Percentiles rank a stretch among this genome's conserved stretches.
Conservation (phyloP, 2,113 vertebrate species). For the Mastomys natalensis region DNA sequence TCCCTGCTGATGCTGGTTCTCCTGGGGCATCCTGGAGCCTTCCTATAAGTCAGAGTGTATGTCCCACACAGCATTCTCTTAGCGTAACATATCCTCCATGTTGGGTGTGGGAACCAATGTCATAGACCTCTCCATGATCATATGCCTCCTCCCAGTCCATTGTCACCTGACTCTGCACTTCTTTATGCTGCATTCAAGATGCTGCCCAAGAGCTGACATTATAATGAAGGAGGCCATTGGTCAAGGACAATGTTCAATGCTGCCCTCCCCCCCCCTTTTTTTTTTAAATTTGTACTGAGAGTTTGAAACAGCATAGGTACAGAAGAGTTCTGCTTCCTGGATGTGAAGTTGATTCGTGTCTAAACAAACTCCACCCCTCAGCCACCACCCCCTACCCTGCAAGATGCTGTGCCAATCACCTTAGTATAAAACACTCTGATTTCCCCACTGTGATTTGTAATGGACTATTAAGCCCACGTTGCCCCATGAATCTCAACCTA, state of each 20-base stretch:
- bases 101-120: background rate
- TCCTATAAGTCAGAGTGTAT: background rate
- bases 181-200: constrained; percentile 9
- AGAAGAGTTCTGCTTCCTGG: background rate
- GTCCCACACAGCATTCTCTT: background rate
- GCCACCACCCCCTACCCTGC: constrained; percentile 40
- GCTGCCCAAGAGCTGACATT: constrained; percentile 1
- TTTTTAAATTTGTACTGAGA: background rate
- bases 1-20: background rate
- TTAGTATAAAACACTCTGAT: constrained; percentile 63
- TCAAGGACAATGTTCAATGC: background rate
- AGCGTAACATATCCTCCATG: background rate
- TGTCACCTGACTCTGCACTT: background rate
- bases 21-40: background rate
- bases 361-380: constrained; percentile 54
- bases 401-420: constrained; percentile 22
- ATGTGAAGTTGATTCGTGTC: constrained; percentile 39
- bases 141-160: background rate
- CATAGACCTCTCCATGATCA: background rate
- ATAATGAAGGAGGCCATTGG: background rate
- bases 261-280: background rate
- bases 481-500: constrained; percentile 63
- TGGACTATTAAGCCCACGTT: constrained; percentile 70
- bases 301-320: background rate
- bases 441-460: constrained; percentile 72